Evolutionary conservation across 1,140 invertebrate genomes (phyloP), one percentile per base, ranked within the genome.

Genomic region (Ctenoplectra terminalis): DNA sequence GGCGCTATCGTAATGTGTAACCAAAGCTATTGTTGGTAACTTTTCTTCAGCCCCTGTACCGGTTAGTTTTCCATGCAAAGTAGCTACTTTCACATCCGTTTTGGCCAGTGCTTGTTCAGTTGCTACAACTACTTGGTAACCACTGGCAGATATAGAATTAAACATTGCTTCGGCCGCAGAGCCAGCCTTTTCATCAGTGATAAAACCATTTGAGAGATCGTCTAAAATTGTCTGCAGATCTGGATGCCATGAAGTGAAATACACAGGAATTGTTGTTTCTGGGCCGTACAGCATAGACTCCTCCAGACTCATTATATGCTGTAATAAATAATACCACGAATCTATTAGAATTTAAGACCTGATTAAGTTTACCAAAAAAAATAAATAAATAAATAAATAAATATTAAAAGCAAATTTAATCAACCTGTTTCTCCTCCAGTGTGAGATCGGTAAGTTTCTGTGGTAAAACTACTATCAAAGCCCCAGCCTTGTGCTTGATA

Each of bases 1-100:
- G 91, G 97, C 96, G 43, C 97, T 96, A 91, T 99, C 99, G 90
- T 99, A 99, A 94, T 99, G 97, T 8, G 98, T 97, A 29, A 98
- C 97, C 84, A 99, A 94, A 2, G 97, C 95, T 83, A 99, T 96
- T 20, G 98, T 98, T 48, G 98, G 98, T 84, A 95, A 94, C 93
- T 97, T 97, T 80, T 97, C 97, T 89, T 96, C 96, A 17, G 95
- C 94, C 76, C 97, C 97, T 88, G 96, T 95, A 0, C 97, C 98
- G 66, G 96, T 94, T 63, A 99, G 94, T 92, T 98, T 98, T 29
- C 98, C 98, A 94, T 99, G 96, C 75, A 98, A 94, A 48, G 97
- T 98, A 7, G 96, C 95, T 50, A 99, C 95, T 92, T 97, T 97
- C 70, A 97, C 95, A 87, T 99, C 98, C 79, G 95, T 93, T 86